Evolutionary conservation across 2,113 vertebrate species (phyloP).

Genomic region (Pseudolaguvia tuberculata): DNA sequence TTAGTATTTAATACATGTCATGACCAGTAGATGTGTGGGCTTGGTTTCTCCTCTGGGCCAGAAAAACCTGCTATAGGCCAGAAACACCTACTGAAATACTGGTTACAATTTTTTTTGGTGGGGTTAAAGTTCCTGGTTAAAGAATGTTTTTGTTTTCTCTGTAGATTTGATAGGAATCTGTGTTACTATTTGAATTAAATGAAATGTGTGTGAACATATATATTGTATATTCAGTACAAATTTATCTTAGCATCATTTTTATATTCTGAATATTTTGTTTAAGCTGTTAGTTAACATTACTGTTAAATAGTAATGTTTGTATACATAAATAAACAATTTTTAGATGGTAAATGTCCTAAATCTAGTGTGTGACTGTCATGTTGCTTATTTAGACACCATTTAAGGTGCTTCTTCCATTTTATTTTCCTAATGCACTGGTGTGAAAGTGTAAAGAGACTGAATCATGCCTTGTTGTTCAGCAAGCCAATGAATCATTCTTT

Average conservation of each 20-base stretch:
- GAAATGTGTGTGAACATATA: not conserved
- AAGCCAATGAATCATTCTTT: constrained; percentile 43
- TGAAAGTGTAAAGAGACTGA: constrained; percentile 42
- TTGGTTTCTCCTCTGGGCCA: constrained; percentile 8
- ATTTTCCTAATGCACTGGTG: constrained; percentile 44
- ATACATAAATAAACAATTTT: too few species aligned
- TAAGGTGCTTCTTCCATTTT: constrained; percentile 31
- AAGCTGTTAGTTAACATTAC: too few species aligned
- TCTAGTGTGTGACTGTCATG: constrained; percentile 18
- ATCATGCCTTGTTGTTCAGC: constrained; percentile 35
- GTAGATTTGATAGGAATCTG: too few species aligned
- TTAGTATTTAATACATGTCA: not conserved
- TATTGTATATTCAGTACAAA: not conserved
- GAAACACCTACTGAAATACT: not conserved
- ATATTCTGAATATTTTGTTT: not conserved
- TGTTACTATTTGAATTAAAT: not conserved
- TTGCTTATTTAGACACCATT: constrained; percentile 14
- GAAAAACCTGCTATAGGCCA: constrained; percentile 15
- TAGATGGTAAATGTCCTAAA: not conserved
- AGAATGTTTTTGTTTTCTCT: not conserved
- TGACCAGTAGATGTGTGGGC: constrained; percentile 9
- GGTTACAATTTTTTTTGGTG: not conserved
- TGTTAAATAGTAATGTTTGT: not conserved
- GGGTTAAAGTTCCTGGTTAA: not conserved
- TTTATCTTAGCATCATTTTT: not conserved